Conservation (phyloP, 2,797 vertebrate genomes). For the Lithobates sylvaticus region DNA sequence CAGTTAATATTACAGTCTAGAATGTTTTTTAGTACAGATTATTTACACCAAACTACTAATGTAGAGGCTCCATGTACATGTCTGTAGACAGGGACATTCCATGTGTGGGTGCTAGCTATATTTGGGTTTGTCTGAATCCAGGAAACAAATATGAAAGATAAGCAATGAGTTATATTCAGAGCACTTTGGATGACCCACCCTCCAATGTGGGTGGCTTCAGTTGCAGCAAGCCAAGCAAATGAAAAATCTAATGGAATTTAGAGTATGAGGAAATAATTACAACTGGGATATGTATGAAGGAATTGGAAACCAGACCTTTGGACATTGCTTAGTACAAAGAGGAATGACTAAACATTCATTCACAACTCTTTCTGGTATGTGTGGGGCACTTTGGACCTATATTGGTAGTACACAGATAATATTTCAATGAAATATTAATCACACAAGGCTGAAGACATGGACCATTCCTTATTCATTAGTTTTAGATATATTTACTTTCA, state of each 20-base stretch:
- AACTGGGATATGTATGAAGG: not conserved
- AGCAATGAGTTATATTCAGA: constrained; percentile 25
- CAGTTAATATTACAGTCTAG: not conserved
- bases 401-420: not conserved
- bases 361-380: constrained; percentile 6
- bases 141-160: constrained; percentile 9
- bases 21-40: not conserved
- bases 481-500: not conserved
- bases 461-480: not conserved
- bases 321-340: not conserved
- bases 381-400: not conserved
- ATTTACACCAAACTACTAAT: not conserved
- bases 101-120: constrained; percentile 23
- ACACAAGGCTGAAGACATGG: not conserved
- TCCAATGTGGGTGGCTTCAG: constrained; percentile 36
- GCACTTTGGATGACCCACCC: constrained; percentile 30
- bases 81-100: constrained; percentile 10
- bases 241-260: constrained; percentile 33
- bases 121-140: constrained; percentile 1
- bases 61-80: not conserved
- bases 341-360: not conserved
- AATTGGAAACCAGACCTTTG: constrained; percentile 1
- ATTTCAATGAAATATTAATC: not conserved
- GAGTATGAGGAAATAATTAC: constrained; percentile 34
- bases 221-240: constrained; percentile 9